These are phyloP conservation scores for Apodemia zela DNA, from an alignment of 2,888 invertebrate species.

Conservation along the genomic window DNA sequence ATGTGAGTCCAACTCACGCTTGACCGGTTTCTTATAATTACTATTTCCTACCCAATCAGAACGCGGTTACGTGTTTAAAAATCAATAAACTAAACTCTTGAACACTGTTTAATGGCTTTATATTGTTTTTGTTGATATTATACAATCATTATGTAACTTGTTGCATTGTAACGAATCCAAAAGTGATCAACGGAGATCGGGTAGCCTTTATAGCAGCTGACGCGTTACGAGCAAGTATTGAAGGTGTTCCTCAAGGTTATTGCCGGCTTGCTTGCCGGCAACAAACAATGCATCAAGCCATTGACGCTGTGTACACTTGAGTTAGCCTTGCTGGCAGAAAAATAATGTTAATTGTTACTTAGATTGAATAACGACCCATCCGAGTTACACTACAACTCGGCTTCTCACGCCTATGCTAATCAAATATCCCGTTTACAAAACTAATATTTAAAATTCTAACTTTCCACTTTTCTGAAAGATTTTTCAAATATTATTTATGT, in stretches of 20 bases:
- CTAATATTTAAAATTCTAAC: no score
- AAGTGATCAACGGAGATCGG: slow-evolving; percentile 21
- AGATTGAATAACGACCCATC: background rate
- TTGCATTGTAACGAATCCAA: slow-evolving; percentile 4
- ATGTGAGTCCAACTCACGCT: no score
- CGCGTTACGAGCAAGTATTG: slow-evolving; percentile 32
- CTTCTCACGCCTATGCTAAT: no score
- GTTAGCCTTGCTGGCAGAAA: background rate
- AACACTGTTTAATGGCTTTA: background rate
- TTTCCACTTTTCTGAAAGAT: no score
- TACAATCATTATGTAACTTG: slow-evolving; percentile 2
- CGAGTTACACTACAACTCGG: no score
- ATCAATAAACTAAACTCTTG: no score
- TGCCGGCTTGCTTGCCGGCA: background rate
- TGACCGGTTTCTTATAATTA: no score
- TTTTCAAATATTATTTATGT: no score
- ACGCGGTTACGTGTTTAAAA: no score
- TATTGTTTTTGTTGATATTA: background rate
- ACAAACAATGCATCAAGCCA: slow-evolving; percentile 10
- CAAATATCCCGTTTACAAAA: no score
- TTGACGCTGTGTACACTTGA: slow-evolving; percentile 20
- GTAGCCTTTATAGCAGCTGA: slow-evolving; percentile 31
- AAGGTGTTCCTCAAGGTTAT: slow-evolving; percentile 31
- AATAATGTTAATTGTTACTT: background rate
- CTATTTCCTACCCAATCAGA: no score